A percentile compares a stretch with the other conserved stretches of the same genome.
These are phyloP conservation scores for Lithosia quadra DNA, from an alignment of 2,888 invertebrate species.

Conservation along the genomic window DNA sequence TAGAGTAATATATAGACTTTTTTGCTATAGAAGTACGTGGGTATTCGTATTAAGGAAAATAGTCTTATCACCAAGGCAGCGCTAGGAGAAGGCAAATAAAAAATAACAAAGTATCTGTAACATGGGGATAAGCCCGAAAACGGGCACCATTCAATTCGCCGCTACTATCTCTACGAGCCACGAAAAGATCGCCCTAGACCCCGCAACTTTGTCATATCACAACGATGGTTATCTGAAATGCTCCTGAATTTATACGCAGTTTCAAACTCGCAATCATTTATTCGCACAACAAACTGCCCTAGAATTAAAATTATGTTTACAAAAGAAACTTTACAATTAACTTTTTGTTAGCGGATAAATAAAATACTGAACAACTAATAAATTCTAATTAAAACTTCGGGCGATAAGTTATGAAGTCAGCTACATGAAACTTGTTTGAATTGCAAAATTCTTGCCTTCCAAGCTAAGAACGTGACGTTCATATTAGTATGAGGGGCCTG, in stretches of 20 bases:
- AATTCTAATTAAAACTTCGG: slow-evolving; percentile 69
- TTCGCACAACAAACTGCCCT: neutral
- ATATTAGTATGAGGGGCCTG: slow-evolving; percentile 56
- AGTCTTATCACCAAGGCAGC: slow-evolving; percentile 59
- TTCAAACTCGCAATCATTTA: slow-evolving; percentile 22
- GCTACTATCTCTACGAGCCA: slow-evolving; percentile 72
- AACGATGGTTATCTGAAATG: slow-evolving; percentile 54
- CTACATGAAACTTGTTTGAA: slow-evolving; percentile 66
- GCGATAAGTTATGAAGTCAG: slow-evolving; percentile 61
- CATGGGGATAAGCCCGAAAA: slow-evolving; percentile 74
- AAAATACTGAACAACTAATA: slow-evolving; percentile 46
- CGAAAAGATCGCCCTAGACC: slow-evolving; percentile 70
- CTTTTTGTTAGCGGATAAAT: slow-evolving; percentile 42
- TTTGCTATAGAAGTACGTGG: slow-evolving; percentile 53
- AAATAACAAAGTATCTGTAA: slow-evolving; percentile 75
- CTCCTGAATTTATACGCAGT: slow-evolving; percentile 49
- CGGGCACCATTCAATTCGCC: slow-evolving; percentile 78
- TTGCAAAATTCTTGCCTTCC: slow-evolving; percentile 68
- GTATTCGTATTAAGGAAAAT: slow-evolving; percentile 64
- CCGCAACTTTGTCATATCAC: slow-evolving; percentile 62
- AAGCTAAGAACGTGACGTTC: slow-evolving; percentile 63
- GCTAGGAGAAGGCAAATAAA: slow-evolving; percentile 61
- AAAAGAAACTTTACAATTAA: slow-evolving; percentile 45
- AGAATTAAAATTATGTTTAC: slow-evolving; percentile 17
- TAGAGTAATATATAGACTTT: slow-evolving; percentile 60